Conservation (phyloP, 2,888 invertebrate genomes). For the Antheraea assamensis region DNA sequence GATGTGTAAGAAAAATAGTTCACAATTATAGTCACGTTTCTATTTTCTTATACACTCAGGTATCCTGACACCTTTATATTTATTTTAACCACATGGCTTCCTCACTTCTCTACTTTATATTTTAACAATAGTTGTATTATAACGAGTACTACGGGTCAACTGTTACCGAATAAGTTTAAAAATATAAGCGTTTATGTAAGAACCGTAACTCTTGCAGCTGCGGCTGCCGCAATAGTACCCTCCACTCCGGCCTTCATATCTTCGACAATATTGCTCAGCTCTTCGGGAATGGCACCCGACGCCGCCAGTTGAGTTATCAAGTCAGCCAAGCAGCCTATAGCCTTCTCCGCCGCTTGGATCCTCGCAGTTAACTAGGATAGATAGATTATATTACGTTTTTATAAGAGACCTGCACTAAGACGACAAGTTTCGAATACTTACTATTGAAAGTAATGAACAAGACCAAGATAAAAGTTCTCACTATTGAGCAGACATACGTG, state of each 20-base stretch:
- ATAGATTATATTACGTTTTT: neutral
- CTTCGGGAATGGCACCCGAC: slow-evolving; percentile 46
- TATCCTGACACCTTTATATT: too few relatives aligned
- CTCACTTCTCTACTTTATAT: too few relatives aligned
- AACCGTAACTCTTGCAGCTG: slow-evolving; percentile 68
- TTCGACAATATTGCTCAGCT: slow-evolving; percentile 60
- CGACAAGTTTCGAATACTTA: neutral
- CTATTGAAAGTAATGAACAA: neutral
- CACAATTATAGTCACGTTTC: too few relatives aligned
- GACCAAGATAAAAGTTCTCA: neutral
- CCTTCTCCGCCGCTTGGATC: slow-evolving; percentile 54
- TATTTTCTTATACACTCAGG: too few relatives aligned
- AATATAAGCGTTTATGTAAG: neutral
- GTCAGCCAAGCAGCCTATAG: slow-evolving; percentile 51
- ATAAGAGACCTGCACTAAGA: neutral
- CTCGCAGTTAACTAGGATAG: slow-evolving; percentile 48
- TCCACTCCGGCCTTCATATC: slow-evolving; percentile 57
- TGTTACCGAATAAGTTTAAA: too few relatives aligned
- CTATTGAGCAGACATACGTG: neutral
- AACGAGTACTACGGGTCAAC: too few relatives aligned
- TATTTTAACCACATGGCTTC: too few relatives aligned
- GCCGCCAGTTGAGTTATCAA: slow-evolving; percentile 53
- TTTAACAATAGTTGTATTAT: too few relatives aligned
- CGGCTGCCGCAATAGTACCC: slow-evolving; percentile 31
- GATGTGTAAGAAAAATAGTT: too few relatives aligned